phyloP scores from a whole-genome alignment of 37 sponge, comb jelly and placozoan genomes.

The Oopsacas minuta region DNA sequence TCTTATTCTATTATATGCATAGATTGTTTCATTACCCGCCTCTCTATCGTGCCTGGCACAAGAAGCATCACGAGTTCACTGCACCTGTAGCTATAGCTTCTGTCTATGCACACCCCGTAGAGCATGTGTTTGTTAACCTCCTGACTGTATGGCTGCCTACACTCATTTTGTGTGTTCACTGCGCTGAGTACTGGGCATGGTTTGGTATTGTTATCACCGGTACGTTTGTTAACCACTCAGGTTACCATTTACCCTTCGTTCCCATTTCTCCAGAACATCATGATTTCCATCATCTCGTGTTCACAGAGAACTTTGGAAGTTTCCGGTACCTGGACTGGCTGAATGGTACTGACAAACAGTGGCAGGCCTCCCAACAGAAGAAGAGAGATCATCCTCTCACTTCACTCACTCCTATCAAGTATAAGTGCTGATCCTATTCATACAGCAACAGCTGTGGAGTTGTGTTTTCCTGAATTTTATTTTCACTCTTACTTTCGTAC shows the following conservation, averaged over 20 bases:
- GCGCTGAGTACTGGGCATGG: conserved; percentile 1
- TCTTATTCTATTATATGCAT: not conserved
- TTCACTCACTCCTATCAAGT: not conserved
- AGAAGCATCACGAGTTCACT: conserved; percentile 15
- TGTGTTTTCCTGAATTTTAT: too few relatives aligned
- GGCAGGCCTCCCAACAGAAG: not conserved
- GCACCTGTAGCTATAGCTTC: not conserved
- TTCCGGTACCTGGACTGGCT: conserved; percentile 6
- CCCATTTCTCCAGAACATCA: not conserved
- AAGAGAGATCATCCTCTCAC: not conserved
- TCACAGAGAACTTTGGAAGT: conserved; percentile 8
- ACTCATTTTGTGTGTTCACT: not conserved
- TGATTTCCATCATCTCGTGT: not conserved
- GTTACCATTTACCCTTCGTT: not conserved
- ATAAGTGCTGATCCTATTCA: too few relatives aligned
- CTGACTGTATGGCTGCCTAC: not conserved
- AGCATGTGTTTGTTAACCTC: not conserved
- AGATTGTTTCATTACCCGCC: conserved; percentile 6
- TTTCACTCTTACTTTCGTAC: too few relatives aligned
- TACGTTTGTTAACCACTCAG: not conserved
- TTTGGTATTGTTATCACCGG: conserved; percentile 1
- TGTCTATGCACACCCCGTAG: not conserved
- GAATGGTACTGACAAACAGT: not conserved
- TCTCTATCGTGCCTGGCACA: conserved; percentile 4
- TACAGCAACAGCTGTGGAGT: too few relatives aligned